Evolutionary conservation across 1,140 invertebrate genomes (phyloP), one percentile per base, ranked within the genome.

Genomic region (Diplogasteroides magnus): DNA sequence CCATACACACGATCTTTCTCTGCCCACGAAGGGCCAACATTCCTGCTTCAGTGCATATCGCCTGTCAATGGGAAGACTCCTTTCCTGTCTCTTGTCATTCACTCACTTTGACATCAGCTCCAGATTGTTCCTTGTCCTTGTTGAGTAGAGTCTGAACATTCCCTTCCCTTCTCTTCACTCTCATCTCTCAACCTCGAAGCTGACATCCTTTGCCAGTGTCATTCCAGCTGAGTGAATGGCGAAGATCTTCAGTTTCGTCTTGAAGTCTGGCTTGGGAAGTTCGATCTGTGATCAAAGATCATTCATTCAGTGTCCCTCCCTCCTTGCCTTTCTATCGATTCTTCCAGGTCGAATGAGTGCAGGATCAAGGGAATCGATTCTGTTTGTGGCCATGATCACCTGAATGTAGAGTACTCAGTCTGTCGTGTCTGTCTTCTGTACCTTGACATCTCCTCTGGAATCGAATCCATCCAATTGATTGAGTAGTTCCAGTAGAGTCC

Each of bases 301-400:
- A 19, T 48, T 19, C 19, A 19, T 6, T 48, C 37, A 6, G 37
- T 48, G 19, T 19, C 37, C 37, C 37, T 19, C 37, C 37, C 37
- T 11, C 37, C 37, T 11, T 48, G 19, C 37, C 37, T 87, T 86
- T 65, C 85, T 80, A 70, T 87, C 86, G 77, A 86, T 86, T 62
- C 86, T 77, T 15, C 86, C 86, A 31, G 85, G 84, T 58, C 86
- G 77, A 55, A 86, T 79, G 14, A 86, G 75, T n/a, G 86, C 86
- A 48, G 85, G 85, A 74, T 87, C 86, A 37, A 87, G 82, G 0
- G 85, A 83, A 73, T 87, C 86, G 31, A 86, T 84, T 48, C 86
- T 76, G 75, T 87, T 87, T 23, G 86, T 87, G 2, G 86, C 86
- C 57, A 86, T 85, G 58, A 87, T 86, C 3, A 87, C 83, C 25